phyloP scores from a whole-genome alignment of 2,888 invertebrate species.

The Aradus depressus region DNA sequence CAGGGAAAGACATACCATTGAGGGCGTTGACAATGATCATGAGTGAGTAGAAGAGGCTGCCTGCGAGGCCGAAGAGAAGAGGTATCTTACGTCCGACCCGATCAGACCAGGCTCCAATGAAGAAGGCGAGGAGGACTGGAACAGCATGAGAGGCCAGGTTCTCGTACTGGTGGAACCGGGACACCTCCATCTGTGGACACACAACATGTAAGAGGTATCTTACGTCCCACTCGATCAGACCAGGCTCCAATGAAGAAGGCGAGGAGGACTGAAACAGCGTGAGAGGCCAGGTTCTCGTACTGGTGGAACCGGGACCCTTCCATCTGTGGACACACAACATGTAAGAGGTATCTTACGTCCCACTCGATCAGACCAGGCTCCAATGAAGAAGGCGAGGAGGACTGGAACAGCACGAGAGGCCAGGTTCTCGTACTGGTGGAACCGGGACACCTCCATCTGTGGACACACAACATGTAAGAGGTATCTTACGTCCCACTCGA shows the following conservation, averaged over 20 bases:
- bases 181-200: constrained; percentile 53
- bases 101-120: constrained; percentile 73
- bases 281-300: constrained; percentile 64
- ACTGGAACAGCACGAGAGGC: constrained; percentile 63
- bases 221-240: constrained; percentile 67
- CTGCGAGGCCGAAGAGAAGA: constrained; percentile 56
- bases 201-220: constrained; percentile 61
- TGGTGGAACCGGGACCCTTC: constrained; percentile 65
- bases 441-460: constrained; percentile 60
- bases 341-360: constrained; percentile 65
- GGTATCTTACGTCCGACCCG: constrained; percentile 64
- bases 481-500: constrained; percentile 61
- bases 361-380: constrained; percentile 69
- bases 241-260: constrained; percentile 72
- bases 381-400: constrained; percentile 63
- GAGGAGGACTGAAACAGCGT: constrained; percentile 59
- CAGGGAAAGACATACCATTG: constrained; percentile 38
- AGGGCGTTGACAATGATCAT: constrained; percentile 62
- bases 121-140: constrained; percentile 64
- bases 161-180: constrained; percentile 67
- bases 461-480: too few species aligned
- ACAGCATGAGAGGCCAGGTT: constrained; percentile 60
- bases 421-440: constrained; percentile 68
- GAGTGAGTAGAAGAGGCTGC: constrained; percentile 61
- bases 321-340: too few species aligned